Percentiles rank a stretch among this genome's conserved stretches.
phyloP scores from a whole-genome alignment of 1,140 invertebrate species.

The Drosophila kanapiae region DNA sequence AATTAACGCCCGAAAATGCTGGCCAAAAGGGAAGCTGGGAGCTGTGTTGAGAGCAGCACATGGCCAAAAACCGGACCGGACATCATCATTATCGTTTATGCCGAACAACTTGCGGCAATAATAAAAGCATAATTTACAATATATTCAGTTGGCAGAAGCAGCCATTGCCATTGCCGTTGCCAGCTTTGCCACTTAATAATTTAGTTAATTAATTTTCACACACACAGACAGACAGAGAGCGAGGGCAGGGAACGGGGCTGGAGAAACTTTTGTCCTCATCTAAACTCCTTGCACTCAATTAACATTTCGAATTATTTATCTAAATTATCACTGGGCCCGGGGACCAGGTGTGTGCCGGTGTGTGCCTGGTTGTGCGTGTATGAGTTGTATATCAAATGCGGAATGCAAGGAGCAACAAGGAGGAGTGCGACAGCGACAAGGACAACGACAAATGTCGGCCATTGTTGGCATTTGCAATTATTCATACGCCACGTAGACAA shows the following conservation, averaged over 20 bases:
- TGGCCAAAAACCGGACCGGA: constrained; percentile 52
- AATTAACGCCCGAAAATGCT: constrained; percentile 68
- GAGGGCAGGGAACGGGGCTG: background rate
- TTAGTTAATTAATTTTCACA: constrained; percentile 81
- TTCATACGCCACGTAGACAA: constrained; percentile 83
- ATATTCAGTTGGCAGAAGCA: constrained; percentile 40
- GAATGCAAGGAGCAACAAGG: constrained; percentile 46
- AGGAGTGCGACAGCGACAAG: constrained; percentile 30
- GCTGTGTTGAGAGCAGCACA: constrained; percentile 25
- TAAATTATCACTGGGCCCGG: constrained; percentile 58
- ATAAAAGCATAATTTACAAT: constrained; percentile 82
- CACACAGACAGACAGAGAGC: constrained; percentile 45
- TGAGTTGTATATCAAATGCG: constrained; percentile 39
- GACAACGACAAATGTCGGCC: constrained; percentile 67
- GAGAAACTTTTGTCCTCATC: constrained; percentile 57
- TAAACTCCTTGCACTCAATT: constrained; percentile 79
- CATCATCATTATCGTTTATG: constrained; percentile 70
- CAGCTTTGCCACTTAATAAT: constrained; percentile 67
- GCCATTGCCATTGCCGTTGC: constrained; percentile 4
- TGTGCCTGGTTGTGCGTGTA: constrained; percentile 17
- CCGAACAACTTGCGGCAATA: constrained; percentile 75
- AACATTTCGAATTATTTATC: constrained; percentile 81
- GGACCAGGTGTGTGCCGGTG: constrained; percentile 2
- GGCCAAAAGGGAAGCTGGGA: background rate
- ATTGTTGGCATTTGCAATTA: constrained; percentile 83